Percentiles rank a stretch among this genome's conserved stretches.
phyloP scores from a whole-genome alignment of 2,113 vertebrate species.

The Oceanodroma tethys region DNA sequence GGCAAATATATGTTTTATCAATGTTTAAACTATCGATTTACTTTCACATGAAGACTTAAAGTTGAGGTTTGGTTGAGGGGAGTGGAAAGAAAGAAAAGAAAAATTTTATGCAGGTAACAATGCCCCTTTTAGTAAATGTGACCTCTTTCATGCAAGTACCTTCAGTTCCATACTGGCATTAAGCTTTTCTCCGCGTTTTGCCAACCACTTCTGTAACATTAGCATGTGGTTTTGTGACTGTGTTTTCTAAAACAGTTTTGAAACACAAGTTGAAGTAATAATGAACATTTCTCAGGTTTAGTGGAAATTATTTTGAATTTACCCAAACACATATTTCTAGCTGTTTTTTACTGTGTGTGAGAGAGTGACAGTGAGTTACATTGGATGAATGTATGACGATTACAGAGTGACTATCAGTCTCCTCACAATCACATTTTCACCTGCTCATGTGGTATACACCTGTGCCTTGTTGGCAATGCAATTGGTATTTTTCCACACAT shows the following conservation, averaged over 20 bases:
- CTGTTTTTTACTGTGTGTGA: background rate
- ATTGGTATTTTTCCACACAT: background rate
- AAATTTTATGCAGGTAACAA: background rate
- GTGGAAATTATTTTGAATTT: background rate
- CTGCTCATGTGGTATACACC: background rate
- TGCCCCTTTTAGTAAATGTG: background rate
- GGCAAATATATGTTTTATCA: background rate
- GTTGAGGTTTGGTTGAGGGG: background rate
- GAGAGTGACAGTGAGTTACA: background rate
- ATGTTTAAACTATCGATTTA: background rate
- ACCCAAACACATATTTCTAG: background rate
- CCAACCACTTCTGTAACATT: background rate
- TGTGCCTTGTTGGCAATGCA: conserved; percentile 16
- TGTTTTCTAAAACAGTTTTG: background rate
- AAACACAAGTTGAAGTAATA: background rate
- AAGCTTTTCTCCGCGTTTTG: background rate
- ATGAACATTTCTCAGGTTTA: background rate
- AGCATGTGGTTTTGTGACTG: background rate
- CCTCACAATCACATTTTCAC: background rate
- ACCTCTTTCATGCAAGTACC: rapidly evolving
- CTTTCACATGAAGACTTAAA: background rate
- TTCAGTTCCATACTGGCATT: background rate
- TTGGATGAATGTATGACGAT: background rate
- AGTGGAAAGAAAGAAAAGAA: background rate
- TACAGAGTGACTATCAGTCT: background rate